A percentile compares a stretch with the other conserved stretches of the same genome.
These are phyloP conservation scores for Crocidura indochinensis DNA, from an alignment of 2,797 vertebrate genomes.

Conservation along the genomic window DNA sequence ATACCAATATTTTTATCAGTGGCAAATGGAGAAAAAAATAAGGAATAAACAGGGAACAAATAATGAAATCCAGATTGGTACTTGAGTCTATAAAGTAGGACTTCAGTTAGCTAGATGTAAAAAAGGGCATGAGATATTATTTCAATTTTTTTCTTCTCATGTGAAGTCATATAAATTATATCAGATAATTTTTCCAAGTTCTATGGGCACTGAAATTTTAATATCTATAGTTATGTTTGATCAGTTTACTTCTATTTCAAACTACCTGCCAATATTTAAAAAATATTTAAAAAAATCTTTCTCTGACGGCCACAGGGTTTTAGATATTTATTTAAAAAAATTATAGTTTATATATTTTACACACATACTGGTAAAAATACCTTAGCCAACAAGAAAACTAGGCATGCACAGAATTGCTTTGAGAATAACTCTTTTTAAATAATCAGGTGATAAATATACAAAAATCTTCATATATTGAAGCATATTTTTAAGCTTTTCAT, in stretches of 20 bases:
- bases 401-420: not conserved
- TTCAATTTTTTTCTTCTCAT: constrained; percentile 5
- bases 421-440: not conserved
- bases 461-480: not conserved
- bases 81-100: not conserved
- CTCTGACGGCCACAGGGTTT: not conserved
- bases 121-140: not conserved
- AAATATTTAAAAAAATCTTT: not conserved
- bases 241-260: not conserved
- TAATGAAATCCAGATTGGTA: too few species aligned
- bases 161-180: not conserved
- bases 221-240: not conserved
- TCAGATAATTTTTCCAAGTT: not conserved
- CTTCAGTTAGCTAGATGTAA: not conserved
- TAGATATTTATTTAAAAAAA: constrained; percentile 39
- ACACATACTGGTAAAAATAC: not conserved
- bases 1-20: not conserved
- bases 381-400: not conserved
- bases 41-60: not conserved
- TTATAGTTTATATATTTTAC: not conserved
- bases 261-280: not conserved
- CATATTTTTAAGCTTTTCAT: not conserved
- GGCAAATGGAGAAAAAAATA: not conserved
- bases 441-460: not conserved
- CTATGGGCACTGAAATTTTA: not conserved